Evolutionary conservation across 2,888 invertebrate genomes (phyloP).

Genomic region (Epinotia demarniana): DNA sequence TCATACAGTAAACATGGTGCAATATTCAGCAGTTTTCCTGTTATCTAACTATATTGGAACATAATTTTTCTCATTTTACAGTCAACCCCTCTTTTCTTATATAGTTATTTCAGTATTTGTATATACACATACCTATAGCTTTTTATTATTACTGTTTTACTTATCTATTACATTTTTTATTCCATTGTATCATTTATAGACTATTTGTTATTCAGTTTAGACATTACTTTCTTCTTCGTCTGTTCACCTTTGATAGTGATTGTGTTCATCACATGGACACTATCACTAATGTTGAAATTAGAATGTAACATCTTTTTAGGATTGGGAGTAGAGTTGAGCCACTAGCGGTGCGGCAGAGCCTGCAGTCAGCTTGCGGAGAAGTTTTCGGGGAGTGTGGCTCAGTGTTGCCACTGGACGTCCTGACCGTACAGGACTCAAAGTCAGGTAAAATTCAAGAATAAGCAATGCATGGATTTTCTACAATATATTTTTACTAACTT

Average conservation of each 20-base stretch:
- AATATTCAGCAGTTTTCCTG: background rate
- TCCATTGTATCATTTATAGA: too few species aligned
- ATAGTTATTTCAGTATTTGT: too few species aligned
- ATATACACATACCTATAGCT: background rate
- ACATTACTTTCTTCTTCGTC: background rate
- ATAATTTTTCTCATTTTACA: too few species aligned
- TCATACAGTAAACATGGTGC: background rate
- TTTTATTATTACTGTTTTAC: too few species aligned
- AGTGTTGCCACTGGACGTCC: slow-evolving; percentile 58
- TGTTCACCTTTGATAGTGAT: too few species aligned
- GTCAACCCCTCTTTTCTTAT: too few species aligned
- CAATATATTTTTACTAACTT: too few species aligned
- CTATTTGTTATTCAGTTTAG: background rate
- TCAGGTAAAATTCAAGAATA: slow-evolving; percentile 21
- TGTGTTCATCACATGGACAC: too few species aligned
- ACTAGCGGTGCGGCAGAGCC: slow-evolving; percentile 51
- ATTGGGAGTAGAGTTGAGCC: slow-evolving; percentile 49
- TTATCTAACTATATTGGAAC: too few species aligned
- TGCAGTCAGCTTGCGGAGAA: slow-evolving; percentile 51
- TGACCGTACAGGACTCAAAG: slow-evolving; percentile 48
- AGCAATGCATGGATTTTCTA: too few species aligned
- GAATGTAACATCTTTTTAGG: slow-evolving; percentile 45
- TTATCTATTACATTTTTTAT: background rate
- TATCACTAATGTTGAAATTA: background rate
- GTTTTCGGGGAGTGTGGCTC: slow-evolving; percentile 59